These are phyloP conservation scores for Drosophila testacea DNA, from an alignment of 2,888 invertebrate genomes.

Conservation along the genomic window DNA sequence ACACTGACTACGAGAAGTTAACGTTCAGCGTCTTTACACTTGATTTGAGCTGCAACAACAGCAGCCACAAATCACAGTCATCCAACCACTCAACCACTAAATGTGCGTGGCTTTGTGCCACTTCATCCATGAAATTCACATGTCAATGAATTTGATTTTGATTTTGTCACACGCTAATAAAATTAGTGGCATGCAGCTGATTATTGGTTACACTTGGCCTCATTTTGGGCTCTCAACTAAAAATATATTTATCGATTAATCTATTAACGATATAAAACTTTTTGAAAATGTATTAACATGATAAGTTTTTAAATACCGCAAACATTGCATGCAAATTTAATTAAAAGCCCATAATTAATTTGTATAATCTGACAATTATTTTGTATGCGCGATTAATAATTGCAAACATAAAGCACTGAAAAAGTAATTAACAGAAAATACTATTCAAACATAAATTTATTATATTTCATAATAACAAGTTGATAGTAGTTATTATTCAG, in stretches of 20 bases:
- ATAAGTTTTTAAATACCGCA: not conserved
- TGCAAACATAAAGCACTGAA: not conserved
- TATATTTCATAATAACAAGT: not conserved
- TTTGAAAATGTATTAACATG: not conserved
- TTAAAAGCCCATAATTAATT: constrained; percentile 27
- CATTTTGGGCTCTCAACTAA: constrained; percentile 5
- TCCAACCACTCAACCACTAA: constrained; percentile 14
- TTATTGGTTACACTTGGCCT: constrained; percentile 6
- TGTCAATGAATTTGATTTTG: constrained; percentile 64
- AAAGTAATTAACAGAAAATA: constrained; percentile 25
- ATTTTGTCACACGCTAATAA: constrained; percentile 30
- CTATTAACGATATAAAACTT: not conserved
- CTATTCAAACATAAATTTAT: constrained; percentile 9
- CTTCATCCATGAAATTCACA: constrained; percentile 75
- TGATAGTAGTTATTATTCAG: not conserved
- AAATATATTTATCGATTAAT: constrained; percentile 10
- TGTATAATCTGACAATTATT: constrained; percentile 18
- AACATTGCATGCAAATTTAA: constrained; percentile 4
- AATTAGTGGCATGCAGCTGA: constrained; percentile 35
- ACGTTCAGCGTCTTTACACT: constrained; percentile 65
- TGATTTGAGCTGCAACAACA: constrained; percentile 41
- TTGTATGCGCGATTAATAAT: constrained; percentile 15
- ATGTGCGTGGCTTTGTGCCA: constrained; percentile 31
- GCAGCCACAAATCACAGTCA: constrained; percentile 34
- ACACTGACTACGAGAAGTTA: constrained; percentile 58